Percentiles rank a stretch among this genome's conserved stretches.
Evolutionary conservation across 2,113 vertebrate genomes (phyloP).

Genomic region (Peromyscus polionotus): DNA sequence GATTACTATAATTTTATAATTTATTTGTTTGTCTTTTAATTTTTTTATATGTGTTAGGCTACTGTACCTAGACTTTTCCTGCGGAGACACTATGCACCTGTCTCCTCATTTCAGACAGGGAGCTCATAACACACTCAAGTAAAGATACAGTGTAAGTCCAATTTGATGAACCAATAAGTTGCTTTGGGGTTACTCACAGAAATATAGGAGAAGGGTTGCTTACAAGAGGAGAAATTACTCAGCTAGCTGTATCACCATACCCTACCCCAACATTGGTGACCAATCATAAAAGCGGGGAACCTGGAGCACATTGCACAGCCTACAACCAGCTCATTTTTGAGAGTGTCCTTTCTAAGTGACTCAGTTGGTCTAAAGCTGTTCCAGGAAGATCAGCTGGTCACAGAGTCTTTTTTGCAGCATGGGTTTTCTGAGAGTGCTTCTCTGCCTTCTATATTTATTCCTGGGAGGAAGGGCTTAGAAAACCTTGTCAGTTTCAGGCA

Average conservation of each 20-base stretch:
- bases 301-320: neutral
- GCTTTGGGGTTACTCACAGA: neutral
- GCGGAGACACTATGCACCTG: no score
- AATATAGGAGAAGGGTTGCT: neutral
- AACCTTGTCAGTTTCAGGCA: neutral
- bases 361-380: neutral
- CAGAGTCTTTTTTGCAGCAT: neutral
- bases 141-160: neutral
- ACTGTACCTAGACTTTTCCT: neutral
- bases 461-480: neutral
- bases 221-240: neutral
- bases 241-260: no score
- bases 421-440: neutral
- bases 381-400: neutral
- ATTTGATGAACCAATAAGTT: neutral
- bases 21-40: neutral
- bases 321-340: neutral
- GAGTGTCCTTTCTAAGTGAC: neutral
- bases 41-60: neutral
- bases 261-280: neutral
- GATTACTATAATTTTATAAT: neutral
- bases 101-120: neutral
- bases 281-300: neutral
- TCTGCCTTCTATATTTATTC: neutral
- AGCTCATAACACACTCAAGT: neutral